Percentiles rank a stretch among this genome's conserved stretches.
These are phyloP conservation scores for Crax fasciolata DNA, from an alignment of 2,797 vertebrate species.

Conservation along the genomic window DNA sequence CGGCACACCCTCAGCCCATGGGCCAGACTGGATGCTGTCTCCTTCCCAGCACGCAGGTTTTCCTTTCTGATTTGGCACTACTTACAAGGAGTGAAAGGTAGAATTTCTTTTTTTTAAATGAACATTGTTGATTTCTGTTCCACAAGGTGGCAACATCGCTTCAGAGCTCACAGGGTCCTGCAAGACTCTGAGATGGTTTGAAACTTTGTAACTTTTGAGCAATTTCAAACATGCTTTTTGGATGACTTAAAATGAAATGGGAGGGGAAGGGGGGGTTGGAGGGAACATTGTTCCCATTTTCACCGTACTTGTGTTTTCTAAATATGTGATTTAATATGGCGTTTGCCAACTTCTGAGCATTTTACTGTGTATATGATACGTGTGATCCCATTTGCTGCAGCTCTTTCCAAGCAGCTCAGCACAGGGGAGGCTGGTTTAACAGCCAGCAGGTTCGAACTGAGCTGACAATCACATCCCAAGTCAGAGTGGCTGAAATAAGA, in stretches of 20 bases:
- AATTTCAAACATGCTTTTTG: not conserved
- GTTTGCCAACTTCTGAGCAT: not conserved
- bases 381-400: not conserved
- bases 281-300: not conserved
- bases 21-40: not conserved
- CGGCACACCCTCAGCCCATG: not conserved
- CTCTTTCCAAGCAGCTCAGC: not conserved
- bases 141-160: slow-evolving; percentile 84
- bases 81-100: not conserved
- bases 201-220: not conserved
- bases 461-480: not conserved
- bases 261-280: not conserved
- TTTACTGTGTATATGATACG: not conserved
- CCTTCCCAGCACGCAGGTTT: not conserved
- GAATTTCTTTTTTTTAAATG: not conserved
- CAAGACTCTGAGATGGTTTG: accelerated
- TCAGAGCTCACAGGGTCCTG: slow-evolving; percentile 34
- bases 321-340: not conserved
- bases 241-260: not conserved
- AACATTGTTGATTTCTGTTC: not conserved
- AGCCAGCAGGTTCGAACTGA: not conserved
- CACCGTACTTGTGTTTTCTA: not conserved
- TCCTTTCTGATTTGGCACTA: not conserved
- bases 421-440: not conserved
- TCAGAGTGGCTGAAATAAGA: not conserved